Conservation (phyloP, 37 sponge, comb jelly and placozoan species). For the Theonella swinhoei region DNA sequence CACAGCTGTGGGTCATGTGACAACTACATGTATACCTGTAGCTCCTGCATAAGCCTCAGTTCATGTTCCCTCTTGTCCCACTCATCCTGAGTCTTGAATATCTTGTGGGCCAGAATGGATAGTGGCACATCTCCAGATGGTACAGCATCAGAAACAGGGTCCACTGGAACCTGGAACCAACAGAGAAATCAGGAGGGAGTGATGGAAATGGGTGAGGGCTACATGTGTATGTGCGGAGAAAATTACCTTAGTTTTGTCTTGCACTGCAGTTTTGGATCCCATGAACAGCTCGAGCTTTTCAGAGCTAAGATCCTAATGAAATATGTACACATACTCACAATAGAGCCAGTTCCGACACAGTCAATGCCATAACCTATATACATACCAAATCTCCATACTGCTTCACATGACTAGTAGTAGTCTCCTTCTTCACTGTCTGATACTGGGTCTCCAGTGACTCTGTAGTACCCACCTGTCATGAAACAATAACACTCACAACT, state of each 20-base stretch:
- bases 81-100: conserved; percentile 27
- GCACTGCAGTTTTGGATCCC: conserved; percentile 6
- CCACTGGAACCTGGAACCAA: no score
- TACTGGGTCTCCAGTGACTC: conserved; percentile 72
- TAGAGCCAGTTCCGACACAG: background rate
- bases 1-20: no score
- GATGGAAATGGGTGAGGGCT: no score
- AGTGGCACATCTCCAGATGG: conserved; percentile 59
- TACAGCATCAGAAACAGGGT: conserved; percentile 56
- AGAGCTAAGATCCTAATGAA: conserved; percentile 6
- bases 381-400: conserved; percentile 73
- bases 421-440: conserved; percentile 67
- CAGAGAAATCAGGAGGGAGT: no score
- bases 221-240: background rate
- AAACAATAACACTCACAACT: no score
- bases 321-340: background rate
- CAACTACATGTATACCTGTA: conserved; percentile 31
- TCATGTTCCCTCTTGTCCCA: conserved; percentile 33
- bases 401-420: conserved; percentile 66
- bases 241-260: no score
- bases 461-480: conserved; percentile 38
- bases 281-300: conserved; percentile 37
- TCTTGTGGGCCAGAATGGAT: conserved; percentile 44
- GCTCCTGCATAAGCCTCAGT: conserved; percentile 40
- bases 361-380: background rate